phyloP scores from a whole-genome alignment of 2,113 vertebrate species.

The Copsychus sechellarum region DNA sequence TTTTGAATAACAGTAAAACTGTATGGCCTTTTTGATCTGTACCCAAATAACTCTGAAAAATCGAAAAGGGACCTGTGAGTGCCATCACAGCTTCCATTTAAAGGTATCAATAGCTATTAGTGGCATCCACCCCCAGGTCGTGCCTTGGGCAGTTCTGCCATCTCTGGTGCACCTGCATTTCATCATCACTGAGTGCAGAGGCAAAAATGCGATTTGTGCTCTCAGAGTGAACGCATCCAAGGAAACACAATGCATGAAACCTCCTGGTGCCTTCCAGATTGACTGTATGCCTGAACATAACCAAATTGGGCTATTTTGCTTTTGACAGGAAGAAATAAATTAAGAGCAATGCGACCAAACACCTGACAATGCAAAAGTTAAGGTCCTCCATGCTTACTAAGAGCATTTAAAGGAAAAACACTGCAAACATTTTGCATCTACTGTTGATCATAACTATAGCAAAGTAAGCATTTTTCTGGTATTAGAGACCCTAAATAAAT shows the following conservation, averaged over 20 bases:
- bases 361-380: background rate
- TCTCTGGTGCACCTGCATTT: background rate
- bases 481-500: background rate
- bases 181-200: background rate
- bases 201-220: background rate
- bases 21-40: background rate
- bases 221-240: background rate
- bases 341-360: background rate
- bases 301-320: background rate
- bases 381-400: background rate
- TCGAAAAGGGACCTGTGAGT: background rate
- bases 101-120: background rate
- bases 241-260: background rate
- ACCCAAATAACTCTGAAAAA: background rate
- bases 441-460: background rate
- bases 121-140: background rate
- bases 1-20: background rate
- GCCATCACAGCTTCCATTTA: background rate
- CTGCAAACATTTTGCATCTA: background rate
- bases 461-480: background rate
- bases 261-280: background rate
- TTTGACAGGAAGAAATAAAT: background rate
- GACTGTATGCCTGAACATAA: background rate
- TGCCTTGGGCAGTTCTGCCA: background rate
- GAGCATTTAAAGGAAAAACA: background rate